Evolutionary conservation across 2,113 vertebrate genomes (phyloP).

Genomic region (Oncorhynchus clarkii): DNA sequence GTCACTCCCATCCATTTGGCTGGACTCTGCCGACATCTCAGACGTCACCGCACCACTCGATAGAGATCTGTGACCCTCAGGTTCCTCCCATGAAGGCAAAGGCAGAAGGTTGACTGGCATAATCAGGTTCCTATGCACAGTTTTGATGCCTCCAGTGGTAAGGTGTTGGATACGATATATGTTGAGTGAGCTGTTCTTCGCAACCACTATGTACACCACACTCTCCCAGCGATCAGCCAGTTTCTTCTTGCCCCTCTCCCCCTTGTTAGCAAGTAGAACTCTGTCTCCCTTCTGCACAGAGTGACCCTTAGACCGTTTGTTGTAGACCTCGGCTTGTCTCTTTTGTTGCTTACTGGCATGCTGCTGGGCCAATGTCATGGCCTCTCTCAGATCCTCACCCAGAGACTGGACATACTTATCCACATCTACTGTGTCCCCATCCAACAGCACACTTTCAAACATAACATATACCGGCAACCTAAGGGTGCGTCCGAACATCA

Average conservation of each 20-base stretch:
- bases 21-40: too few relatives aligned
- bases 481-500: too few relatives aligned
- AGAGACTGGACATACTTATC: constrained; percentile 5
- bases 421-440: not conserved
- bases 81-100: too few relatives aligned
- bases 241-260: too few relatives aligned
- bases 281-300: not conserved
- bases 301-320: not conserved
- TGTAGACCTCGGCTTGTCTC: not conserved
- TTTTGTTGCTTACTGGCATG: not conserved
- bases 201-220: not conserved
- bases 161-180: not conserved
- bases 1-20: too few relatives aligned
- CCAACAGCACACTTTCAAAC: too few relatives aligned
- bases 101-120: too few relatives aligned
- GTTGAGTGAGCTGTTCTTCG: not conserved
- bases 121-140: not conserved
- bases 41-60: too few relatives aligned
- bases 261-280: too few relatives aligned
- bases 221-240: not conserved
- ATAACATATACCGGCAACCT: not conserved
- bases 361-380: not conserved
- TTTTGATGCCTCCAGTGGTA: not conserved
- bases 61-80: too few relatives aligned
- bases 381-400: constrained; percentile 8